Base-by-base conservation (phyloP, 2,888 invertebrate genomes). In the Drosophila nigricruria region DNA sequence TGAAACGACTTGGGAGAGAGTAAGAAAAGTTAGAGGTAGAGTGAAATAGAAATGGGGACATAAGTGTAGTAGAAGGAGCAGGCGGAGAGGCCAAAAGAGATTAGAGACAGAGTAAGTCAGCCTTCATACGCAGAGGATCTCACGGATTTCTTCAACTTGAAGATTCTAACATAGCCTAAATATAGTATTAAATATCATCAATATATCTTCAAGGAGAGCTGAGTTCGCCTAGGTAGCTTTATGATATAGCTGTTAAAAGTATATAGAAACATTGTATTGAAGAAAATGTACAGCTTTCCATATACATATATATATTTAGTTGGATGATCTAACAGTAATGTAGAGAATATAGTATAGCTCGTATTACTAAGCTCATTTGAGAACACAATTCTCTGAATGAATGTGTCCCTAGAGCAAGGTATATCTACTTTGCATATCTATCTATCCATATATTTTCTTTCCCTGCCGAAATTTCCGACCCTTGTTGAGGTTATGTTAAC, bases 401-500 rank as follows among this genome's bases (percentile, higher is more conserved):
- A 1, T 30, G 30, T 30, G 4, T 6, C 42, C 2, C 10, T 2
- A n/a, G 45, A 27, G n/a, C 47, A 10, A n/a, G 10, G 10, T 1
- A 49, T 18, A 18, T 8, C 20, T 32, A 30, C 30, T 49, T 49
- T 30, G 5, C 49, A 49, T 49, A 30, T 30, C 2, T 30, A 14
- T 18, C 12, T 18, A 14, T 30, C 5, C 8, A 12, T 12, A 5
- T n/a, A 9, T 9, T 0, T 10, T n/a, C 10, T 10, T 2, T 4
- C 47, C 27, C 47, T 10, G 4, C 3, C 27, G 12, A 18, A 18
- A 12, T 14, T 14, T 49, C 12, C 12, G 18, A 12, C 49, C 49
- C 49, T 49, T 32, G 49, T 49, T 49, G 49, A 49, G 49, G 49
- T 49, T 32, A 32, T 20, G 49, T 49, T 49, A 49, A 49, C 30